phyloP scores from a whole-genome alignment of 2,113 vertebrate genomes.

The Ginglymostoma cirratum region DNA sequence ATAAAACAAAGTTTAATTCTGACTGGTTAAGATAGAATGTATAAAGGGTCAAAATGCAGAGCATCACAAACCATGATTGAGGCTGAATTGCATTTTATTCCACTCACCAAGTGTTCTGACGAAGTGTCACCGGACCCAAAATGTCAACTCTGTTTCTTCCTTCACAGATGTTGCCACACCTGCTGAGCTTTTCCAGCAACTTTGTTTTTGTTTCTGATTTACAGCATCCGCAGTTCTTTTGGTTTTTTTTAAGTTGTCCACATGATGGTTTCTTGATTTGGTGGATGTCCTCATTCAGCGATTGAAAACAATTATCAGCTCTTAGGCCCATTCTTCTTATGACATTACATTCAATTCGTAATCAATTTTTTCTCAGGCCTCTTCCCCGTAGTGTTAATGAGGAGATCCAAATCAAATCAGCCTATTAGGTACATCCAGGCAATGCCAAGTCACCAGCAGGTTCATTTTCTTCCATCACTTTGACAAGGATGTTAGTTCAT shows the following conservation, averaged over 20 bases:
- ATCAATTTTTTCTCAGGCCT: background rate
- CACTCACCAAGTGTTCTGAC: background rate
- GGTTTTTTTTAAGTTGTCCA: too few species aligned
- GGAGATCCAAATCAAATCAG: background rate
- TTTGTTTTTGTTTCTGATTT: too few species aligned
- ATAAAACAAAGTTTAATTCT: background rate
- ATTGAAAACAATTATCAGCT: background rate
- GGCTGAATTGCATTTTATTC: background rate
- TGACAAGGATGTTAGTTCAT: background rate
- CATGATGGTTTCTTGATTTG: too few species aligned
- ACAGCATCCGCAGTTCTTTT: too few species aligned
- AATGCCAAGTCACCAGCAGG: background rate
- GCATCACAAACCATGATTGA: background rate
- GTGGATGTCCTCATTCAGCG: background rate
- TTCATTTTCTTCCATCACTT: background rate
- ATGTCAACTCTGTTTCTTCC: too few species aligned
- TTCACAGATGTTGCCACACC: too few species aligned
- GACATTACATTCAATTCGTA: background rate
- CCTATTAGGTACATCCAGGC: background rate
- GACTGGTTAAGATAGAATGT: background rate
- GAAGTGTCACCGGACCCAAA: too few species aligned
- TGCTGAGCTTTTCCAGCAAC: too few species aligned
- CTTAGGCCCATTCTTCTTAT: background rate
- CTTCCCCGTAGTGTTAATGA: background rate
- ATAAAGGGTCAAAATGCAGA: background rate